Percentiles rank a stretch among this genome's conserved stretches.
phyloP scores from a whole-genome alignment of 2,888 invertebrate genomes.

The Dyspetes luteomarginatus region DNA sequence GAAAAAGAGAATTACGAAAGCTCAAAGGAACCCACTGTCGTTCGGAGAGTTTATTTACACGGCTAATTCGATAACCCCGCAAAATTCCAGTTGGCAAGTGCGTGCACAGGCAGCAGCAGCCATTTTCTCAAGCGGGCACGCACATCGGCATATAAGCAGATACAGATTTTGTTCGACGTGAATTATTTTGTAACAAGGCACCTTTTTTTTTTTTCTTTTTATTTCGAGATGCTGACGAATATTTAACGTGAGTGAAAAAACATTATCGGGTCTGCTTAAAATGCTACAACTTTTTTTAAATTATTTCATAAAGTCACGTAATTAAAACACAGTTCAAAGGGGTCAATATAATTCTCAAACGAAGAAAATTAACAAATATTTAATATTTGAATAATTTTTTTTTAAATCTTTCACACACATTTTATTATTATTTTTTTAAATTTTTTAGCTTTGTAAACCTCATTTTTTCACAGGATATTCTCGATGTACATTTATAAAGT shows the following conservation, averaged over 20 bases:
- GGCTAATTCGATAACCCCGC: constrained; percentile 57
- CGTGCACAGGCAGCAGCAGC: constrained; percentile 3
- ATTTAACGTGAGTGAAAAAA: background rate
- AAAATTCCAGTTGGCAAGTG: constrained; percentile 37
- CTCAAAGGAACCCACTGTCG: constrained; percentile 53
- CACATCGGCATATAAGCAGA: constrained; percentile 6
- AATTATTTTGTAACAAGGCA: constrained; percentile 40
- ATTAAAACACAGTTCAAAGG: constrained; percentile 7
- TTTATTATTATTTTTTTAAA: too few species aligned
- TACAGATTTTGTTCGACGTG: constrained; percentile 17
- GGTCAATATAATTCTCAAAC: too few species aligned
- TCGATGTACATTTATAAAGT: too few species aligned
- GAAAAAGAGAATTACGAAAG: constrained; percentile 22
- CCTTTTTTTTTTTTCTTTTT: background rate
- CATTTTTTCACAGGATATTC: too few species aligned
- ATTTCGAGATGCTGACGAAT: constrained; percentile 4
- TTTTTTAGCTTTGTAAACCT: too few species aligned
- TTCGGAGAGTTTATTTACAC: constrained; percentile 53
- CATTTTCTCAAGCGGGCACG: constrained; percentile 24
- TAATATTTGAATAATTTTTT: too few species aligned
- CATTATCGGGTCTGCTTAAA: background rate
- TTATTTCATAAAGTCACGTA: background rate
- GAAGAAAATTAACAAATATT: too few species aligned
- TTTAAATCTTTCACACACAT: too few species aligned
- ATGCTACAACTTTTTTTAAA: constrained; percentile 6